Evolutionary conservation across 1,140 invertebrate species (phyloP).

Genomic region (Potamilus streckersoni): DNA sequence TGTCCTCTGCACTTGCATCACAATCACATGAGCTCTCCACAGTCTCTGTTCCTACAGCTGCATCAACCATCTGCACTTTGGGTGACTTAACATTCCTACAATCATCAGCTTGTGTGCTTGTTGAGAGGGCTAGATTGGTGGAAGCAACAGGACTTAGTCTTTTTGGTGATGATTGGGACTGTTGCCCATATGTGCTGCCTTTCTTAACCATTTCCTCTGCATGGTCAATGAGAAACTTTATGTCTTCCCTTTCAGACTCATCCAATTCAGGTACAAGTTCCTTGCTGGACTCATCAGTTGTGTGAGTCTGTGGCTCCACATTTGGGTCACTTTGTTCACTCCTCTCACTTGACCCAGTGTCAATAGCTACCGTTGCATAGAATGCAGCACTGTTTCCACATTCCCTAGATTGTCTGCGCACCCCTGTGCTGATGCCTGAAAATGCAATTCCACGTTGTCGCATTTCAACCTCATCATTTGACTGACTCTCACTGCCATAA

Average conservation of each 20-base stretch:
- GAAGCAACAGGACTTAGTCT: constrained; percentile 13
- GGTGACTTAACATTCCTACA: no score
- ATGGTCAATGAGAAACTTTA: constrained; percentile 47
- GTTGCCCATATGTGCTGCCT: constrained; percentile 12
- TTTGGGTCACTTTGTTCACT: no score
- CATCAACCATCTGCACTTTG: constrained; percentile 18
- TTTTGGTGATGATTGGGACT: constrained; percentile 1
- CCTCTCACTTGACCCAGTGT: constrained; percentile 13
- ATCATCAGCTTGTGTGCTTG: no score
- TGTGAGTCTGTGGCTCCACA: constrained; percentile 28
- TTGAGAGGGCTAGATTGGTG: no score
- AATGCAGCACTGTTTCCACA: constrained; percentile 12
- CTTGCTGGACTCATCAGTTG: constrained; percentile 17
- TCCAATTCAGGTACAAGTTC: constrained; percentile 24
- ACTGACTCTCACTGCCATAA: constrained; percentile 66
- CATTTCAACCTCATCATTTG: constrained; percentile 59
- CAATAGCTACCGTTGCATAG: constrained; percentile 29
- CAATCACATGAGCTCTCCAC: constrained; percentile 79
- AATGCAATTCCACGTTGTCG: constrained; percentile 24
- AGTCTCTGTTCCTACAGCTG: constrained; percentile 30
- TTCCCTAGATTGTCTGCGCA: constrained; percentile 15
- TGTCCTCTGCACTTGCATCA: constrained; percentile 91
- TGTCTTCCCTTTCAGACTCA: constrained; percentile 38
- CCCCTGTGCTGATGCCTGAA: constrained; percentile 20
- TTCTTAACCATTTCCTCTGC: constrained; percentile 46